Evolutionary conservation across 2,888 invertebrate genomes (phyloP), one percentile per base, ranked within the genome.

Genomic region (Pterostichus niger): DNA sequence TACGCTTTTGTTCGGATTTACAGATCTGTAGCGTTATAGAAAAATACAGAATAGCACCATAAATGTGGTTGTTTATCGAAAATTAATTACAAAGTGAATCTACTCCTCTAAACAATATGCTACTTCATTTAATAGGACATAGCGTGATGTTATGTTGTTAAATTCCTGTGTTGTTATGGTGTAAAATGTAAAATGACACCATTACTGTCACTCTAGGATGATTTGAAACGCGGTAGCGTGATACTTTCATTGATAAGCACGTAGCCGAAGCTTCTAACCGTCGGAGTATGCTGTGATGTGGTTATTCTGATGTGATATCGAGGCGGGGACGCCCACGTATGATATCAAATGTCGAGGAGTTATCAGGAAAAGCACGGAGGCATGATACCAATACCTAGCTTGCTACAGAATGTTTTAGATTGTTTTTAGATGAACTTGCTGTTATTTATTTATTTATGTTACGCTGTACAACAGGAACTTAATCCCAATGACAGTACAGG

Each of bases 201-300:
- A 56, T 56, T 56, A 56, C 15, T 52, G 52, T 52, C 61, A n/a
- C 11, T 56, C 17, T 61, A 17, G 24, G 31, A 11, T 64, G 35
- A 73, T 73, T 73, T 73, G 73, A 73, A 73, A 52, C 17, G 75
- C 75, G 54, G 75, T 75, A 75, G 75, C 54, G 6, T 24, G 75
- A 75, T 75, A 75, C 52, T 49, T 49, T n/a, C 6, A n/a, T 17
- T 52, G 75, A 75, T 75, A 75, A 75, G 75, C 75, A 75, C 49
- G 75, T 75, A 71, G 44, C 68, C 3, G 17, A 10, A 6, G 56
- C 15, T 2, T 4, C 59, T 59, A 59, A 24, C 9, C 1, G 11
- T 15, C 64, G 6, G 10, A 13, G 68, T 71, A 44, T 44, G 40
- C 10, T 13, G 10, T 44, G 17, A 71, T 17, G 15, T 44, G 24